phyloP scores from a whole-genome alignment of 2,888 invertebrate species.

The Tipula lateralis region DNA sequence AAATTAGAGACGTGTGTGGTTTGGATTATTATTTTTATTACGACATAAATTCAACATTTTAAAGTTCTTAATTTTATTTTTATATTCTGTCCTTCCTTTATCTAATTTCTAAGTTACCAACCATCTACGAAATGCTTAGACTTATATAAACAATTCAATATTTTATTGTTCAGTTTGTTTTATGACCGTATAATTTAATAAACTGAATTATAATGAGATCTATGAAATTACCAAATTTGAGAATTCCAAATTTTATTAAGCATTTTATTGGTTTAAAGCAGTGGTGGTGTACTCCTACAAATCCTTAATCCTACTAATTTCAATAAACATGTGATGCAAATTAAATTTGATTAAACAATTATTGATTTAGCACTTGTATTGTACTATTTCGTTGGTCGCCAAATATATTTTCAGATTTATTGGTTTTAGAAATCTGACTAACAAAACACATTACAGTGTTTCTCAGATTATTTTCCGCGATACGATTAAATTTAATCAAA shows the following conservation, averaged over 20 bases:
- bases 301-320: too few relatives aligned
- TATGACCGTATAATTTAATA: not conserved
- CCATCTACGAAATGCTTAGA: not conserved
- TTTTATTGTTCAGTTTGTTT: not conserved
- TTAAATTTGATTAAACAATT: too few relatives aligned
- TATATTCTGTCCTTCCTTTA: not conserved
- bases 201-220: not conserved
- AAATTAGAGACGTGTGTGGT: not conserved
- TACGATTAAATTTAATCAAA: too few relatives aligned
- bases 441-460: too few relatives aligned
- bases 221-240: not conserved
- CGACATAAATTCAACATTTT: not conserved
- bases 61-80: not conserved
- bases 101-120: not conserved
- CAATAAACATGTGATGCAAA: too few relatives aligned
- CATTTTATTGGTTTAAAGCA: not conserved
- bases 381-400: too few relatives aligned
- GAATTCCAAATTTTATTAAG: not conserved
- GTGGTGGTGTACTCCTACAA: not conserved
- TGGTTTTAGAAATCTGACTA: too few relatives aligned
- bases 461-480: too few relatives aligned
- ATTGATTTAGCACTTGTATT: too few relatives aligned
- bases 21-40: not conserved
- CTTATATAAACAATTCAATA: too few relatives aligned
- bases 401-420: too few relatives aligned